Percentiles rank a stretch among this genome's conserved stretches.
These are phyloP conservation scores for Pimpla rufipes DNA, from an alignment of 2,888 invertebrate genomes.

Conservation along the genomic window DNA sequence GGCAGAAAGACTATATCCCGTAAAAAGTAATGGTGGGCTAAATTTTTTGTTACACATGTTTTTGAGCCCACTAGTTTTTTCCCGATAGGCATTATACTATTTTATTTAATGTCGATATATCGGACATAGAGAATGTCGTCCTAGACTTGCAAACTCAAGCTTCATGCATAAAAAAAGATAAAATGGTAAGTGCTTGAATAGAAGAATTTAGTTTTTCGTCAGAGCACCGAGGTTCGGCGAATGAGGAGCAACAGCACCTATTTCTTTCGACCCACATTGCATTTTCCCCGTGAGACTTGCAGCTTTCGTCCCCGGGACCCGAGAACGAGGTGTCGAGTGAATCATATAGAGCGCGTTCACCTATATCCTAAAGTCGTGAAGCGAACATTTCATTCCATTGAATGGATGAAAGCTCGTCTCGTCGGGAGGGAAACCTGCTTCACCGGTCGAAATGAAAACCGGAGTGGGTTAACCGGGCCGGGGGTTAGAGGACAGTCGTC, in stretches of 20 bases:
- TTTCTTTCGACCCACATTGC: conserved; percentile 53
- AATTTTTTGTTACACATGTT: too few species aligned
- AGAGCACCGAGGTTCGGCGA: conserved; percentile 7
- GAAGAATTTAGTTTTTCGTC: conserved; percentile 35
- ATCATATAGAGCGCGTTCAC: conserved; percentile 46
- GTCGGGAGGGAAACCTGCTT: conserved; percentile 50
- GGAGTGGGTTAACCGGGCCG: conserved; percentile 67
- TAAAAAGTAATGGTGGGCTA: too few species aligned
- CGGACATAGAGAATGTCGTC: background rate
- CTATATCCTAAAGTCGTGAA: conserved; percentile 66
- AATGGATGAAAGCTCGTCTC: conserved; percentile 68
- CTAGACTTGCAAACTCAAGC: background rate
- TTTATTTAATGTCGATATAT: background rate
- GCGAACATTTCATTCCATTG: conserved; percentile 65
- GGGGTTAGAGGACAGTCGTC: conserved; percentile 42
- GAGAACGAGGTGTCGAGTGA: conserved; percentile 59
- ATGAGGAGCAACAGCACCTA: conserved; percentile 26
- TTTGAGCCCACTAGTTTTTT: too few species aligned
- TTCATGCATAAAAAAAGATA: background rate
- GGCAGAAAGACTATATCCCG: too few species aligned
- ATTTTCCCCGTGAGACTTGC: conserved; percentile 41
- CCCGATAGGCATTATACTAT: too few species aligned
- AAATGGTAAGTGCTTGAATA: conserved; percentile 16
- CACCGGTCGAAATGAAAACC: conserved; percentile 69
- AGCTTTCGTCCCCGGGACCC: conserved; percentile 27